Conservation (phyloP, 23 tunicate genomes). For the Styela clava region DNA sequence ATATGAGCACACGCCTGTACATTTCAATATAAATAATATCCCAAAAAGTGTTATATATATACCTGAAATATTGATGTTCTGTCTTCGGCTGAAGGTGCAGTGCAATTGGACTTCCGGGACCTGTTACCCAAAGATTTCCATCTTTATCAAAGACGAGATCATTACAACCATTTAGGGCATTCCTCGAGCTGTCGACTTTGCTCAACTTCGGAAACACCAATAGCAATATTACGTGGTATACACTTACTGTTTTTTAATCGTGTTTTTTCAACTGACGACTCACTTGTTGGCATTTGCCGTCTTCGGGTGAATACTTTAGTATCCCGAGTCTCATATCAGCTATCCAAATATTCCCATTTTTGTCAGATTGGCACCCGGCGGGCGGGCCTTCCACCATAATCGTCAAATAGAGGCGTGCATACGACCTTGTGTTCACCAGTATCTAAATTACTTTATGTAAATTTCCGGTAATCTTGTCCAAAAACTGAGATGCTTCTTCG, state of each 20-base stretch:
- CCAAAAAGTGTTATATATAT: no score
- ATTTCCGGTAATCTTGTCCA: slow-evolving; percentile 53
- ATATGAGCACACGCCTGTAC: no score
- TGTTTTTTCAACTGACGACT: not conserved
- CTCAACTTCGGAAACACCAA: no score
- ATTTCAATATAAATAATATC: no score
- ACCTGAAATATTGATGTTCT: slow-evolving; percentile 48
- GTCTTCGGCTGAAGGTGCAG: slow-evolving; percentile 72
- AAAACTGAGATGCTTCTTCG: not conserved
- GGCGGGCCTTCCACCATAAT: slow-evolving; percentile 74
- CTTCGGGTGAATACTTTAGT: not conserved
- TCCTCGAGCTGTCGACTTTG: slow-evolving; percentile 60
- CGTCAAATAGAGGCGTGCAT: slow-evolving; percentile 44
- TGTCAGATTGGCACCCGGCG: slow-evolving; percentile 75
- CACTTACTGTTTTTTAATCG: no score
- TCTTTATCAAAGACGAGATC: slow-evolving; percentile 76
- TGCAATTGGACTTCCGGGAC: slow-evolving; percentile 69
- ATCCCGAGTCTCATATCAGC: slow-evolving; percentile 36
- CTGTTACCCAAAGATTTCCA: slow-evolving; percentile 83
- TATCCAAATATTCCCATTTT: slow-evolving; percentile 55
- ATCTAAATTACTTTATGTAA: slow-evolving; percentile 30
- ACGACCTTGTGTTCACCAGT: slow-evolving; percentile 25
- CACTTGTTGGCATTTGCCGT: slow-evolving; percentile 5
- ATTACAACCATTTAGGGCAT: slow-evolving; percentile 63
- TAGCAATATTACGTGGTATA: no score